These are phyloP conservation scores for Drosophila anomalata DNA, from an alignment of 2,888 invertebrate species.

Conservation along the genomic window DNA sequence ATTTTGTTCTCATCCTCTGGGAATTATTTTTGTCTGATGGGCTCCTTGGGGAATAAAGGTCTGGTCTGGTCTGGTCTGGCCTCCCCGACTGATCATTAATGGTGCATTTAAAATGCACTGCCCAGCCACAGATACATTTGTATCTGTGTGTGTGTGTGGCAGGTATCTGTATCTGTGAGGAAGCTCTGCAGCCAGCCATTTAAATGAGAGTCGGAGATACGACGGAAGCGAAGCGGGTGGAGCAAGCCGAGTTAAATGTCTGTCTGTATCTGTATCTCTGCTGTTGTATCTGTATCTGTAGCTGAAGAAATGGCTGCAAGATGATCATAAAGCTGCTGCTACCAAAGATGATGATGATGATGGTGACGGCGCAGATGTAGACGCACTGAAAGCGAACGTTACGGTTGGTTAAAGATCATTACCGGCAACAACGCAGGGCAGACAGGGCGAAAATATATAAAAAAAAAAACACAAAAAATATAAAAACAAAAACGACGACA, in stretches of 20 bases:
- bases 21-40: constrained; percentile 1
- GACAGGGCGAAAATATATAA: constrained; percentile 1
- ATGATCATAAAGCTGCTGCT: neutral
- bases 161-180: constrained; percentile 20
- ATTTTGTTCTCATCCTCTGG: neutral
- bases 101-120: constrained; percentile 52
- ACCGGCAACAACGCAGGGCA: constrained; percentile 69
- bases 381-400: constrained; percentile 81
- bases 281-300: constrained; percentile 5
- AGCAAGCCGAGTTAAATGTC: constrained; percentile 34
- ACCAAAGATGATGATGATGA: constrained; percentile 44
- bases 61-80: constrained; percentile 31
- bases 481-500: constrained; percentile 25
- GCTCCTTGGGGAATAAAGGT: constrained; percentile 52
- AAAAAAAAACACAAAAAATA: neutral
- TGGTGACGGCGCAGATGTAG: constrained; percentile 80
- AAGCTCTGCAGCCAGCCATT: constrained; percentile 37
- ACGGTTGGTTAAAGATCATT: constrained; percentile 81
- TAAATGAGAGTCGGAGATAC: constrained; percentile 36
- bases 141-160: no score
- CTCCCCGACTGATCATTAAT: constrained; percentile 62
- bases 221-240: constrained; percentile 37
- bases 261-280: constrained; percentile 2
- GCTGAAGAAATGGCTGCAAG: constrained; percentile 48
- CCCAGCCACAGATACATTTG: constrained; percentile 26